Base-by-base conservation (phyloP, 2,888 invertebrate genomes). In the Drosophila buzzatii region DNA sequence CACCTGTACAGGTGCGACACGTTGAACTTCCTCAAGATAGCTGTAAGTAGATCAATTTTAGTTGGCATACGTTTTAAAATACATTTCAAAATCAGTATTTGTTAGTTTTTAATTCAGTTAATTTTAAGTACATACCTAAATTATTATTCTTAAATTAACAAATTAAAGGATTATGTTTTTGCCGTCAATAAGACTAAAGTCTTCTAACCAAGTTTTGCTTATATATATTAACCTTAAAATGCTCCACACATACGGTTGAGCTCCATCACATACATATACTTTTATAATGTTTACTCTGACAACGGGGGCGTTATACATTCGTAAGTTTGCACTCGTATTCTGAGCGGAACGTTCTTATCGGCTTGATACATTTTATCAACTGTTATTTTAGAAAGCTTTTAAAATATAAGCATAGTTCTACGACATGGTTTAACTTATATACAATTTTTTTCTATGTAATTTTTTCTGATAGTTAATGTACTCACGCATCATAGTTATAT, bases 401-500 rank as follows among this genome's bases (percentile, higher is more conserved):
- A 5, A 27, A n/a, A n/a, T 4, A 10, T 31, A 31, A 49, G n/a
- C 3, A 49, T 31, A n/a, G n/a, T 31, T 51, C 12, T n/a, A n/a
- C 10, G 9, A 6, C 1, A 3, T 7, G 7, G 12, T 7, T 8
- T 39, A 39, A 39, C 3, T 12, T 12, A 2, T 41, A 53, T n/a
- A n/a, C 2, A 49, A 45, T 18, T 6, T n/a, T 31, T 9, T 49
- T 31, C n/a, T 12, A 18, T 18, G 4, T 12, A 31, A n/a, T 0
- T 33, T 3, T 35, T 51, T 51, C 18, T 35, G 1, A 33, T 33
- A 33, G 7, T 18, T 23, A 12, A 7, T 16, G 14, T 37, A 81
- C 89, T 84, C 92, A 94, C 83, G 87, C 89, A 12, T 93, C 91
- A 88, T 92, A 94, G 9, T 92, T 91, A 74, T 93, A 94, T 35